Base-by-base conservation (phyloP, 2,888 invertebrate genomes). In the Emmelina monodactyla region DNA sequence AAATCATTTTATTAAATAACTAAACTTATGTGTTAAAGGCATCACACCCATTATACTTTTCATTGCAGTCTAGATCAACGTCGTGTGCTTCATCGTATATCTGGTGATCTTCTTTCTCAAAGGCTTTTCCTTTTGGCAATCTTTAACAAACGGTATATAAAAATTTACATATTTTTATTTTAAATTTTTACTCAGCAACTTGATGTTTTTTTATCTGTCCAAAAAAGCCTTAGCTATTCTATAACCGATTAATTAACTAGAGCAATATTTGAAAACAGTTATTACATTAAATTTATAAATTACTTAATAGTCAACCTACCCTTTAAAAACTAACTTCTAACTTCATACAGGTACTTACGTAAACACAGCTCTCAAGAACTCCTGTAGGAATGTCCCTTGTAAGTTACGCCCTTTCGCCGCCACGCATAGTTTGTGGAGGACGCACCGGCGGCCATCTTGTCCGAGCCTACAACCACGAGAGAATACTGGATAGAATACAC, bases 331-430 rank as follows among this genome's bases (percentile, higher is more conserved):
- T n/a, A n/a, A n/a, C n/a, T n/a, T n/a, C n/a, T n/a, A n/a, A n/a
- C n/a, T n/a, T n/a, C n/a, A n/a, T n/a, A n/a, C n/a, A n/a, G n/a
- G 49, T 55, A 78, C 83, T 82, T 62, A 88, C 88, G 84, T 86
- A 62, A 88, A 88, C 43, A 88, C 70, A 38, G 83, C 80, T 55
- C 84, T 80, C 7, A 87, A 61, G 37, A 88, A 82, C 71, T 88
- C 88, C 42, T 85, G 79, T 44, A 86, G 67, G 61, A 88, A 87
- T 49, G 82, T 78, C 31, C 84, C 85, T 44, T 82, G 81, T 39
- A 53, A 19, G 49, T 19, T 47, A 45, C 11, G 55, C n/a, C n/a
- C n/a, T 41, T 14, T 46, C 39, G 83, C 84, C 13, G 86, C 76
- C 55, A 84, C 82, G 62, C 88, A 88, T 57, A 88, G 79, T 49